These are phyloP conservation scores for Marmota flaviventris DNA, from an alignment of 2,113 vertebrate genomes.

Conservation along the genomic window DNA sequence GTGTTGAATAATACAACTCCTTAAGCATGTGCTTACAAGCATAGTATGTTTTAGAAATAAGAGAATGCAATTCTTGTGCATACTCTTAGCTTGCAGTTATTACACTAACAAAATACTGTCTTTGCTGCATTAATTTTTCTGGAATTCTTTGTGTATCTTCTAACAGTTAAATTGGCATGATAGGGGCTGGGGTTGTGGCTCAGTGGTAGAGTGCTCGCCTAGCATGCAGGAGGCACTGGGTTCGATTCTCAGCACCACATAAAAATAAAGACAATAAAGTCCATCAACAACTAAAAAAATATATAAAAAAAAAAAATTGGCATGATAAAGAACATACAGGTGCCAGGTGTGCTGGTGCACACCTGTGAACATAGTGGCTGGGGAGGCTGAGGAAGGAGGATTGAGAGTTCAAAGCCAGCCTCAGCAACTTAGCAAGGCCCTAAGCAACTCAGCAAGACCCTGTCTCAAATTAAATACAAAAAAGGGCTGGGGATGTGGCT, in stretches of 20 bases:
- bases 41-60: neutral
- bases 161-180: neutral
- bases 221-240: too few relatives aligned
- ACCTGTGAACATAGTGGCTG: too few relatives aligned
- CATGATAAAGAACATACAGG: neutral
- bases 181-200: neutral
- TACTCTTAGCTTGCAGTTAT: neutral
- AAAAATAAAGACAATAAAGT: too few relatives aligned
- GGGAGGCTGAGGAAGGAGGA: too few relatives aligned
- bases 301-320: neutral
- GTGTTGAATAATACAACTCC: neutral
- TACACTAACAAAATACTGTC: neutral
- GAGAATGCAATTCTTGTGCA: neutral
- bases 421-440: too few relatives aligned
- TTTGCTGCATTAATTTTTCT: conserved; percentile 32
- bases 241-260: too few relatives aligned
- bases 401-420: too few relatives aligned
- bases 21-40: neutral
- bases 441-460: too few relatives aligned
- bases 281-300: too few relatives aligned
- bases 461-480: too few relatives aligned
- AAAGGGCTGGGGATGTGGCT: neutral
- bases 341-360: neutral
- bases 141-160: conserved; percentile 5
- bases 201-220: too few relatives aligned